phyloP scores from a whole-genome alignment of 2,888 invertebrate species.

The Leptinotarsa juncta region DNA sequence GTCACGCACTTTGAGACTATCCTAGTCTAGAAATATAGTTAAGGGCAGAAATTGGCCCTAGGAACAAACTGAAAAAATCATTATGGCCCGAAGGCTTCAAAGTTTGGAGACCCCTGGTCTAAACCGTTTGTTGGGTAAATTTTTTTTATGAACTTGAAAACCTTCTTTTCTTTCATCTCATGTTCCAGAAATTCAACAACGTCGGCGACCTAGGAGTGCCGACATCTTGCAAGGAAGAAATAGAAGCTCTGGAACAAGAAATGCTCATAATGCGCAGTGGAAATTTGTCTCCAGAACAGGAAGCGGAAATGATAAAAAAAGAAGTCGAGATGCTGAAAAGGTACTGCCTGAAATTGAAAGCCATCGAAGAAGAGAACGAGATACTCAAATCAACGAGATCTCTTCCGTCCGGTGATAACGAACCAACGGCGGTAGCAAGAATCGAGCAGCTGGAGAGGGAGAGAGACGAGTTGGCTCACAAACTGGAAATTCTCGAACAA shows the following conservation, averaged over 20 bases:
- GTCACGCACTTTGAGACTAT: too few relatives aligned
- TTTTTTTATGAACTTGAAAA: too few relatives aligned
- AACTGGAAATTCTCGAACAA: conserved; percentile 53
- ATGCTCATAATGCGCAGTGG: conserved; percentile 53
- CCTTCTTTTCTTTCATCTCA: neutral
- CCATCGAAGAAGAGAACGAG: conserved; percentile 58
- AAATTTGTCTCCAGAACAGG: conserved; percentile 54
- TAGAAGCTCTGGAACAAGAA: conserved; percentile 56
- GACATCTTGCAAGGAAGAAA: conserved; percentile 50
- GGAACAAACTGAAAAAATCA: too few relatives aligned
- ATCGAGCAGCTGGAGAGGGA: conserved; percentile 45
- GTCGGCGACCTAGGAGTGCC: conserved; percentile 36
- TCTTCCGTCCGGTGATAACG: conserved; percentile 28
- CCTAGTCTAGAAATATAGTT: too few relatives aligned
- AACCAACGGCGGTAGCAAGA: conserved; percentile 19
- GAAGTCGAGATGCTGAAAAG: conserved; percentile 57
- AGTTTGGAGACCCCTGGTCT: too few relatives aligned
- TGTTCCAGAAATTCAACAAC: conserved; percentile 38
- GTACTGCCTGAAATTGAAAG: conserved; percentile 57
- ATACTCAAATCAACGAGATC: conserved; percentile 51
- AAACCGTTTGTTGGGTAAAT: too few relatives aligned
- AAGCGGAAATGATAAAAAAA: conserved; percentile 57
- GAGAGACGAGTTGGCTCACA: conserved; percentile 51
- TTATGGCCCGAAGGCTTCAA: too few relatives aligned
- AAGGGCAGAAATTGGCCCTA: too few relatives aligned